Percentiles rank a stretch among this genome's conserved stretches.
Conservation (phyloP, 2,113 vertebrate species). For the Turnix velox region DNA sequence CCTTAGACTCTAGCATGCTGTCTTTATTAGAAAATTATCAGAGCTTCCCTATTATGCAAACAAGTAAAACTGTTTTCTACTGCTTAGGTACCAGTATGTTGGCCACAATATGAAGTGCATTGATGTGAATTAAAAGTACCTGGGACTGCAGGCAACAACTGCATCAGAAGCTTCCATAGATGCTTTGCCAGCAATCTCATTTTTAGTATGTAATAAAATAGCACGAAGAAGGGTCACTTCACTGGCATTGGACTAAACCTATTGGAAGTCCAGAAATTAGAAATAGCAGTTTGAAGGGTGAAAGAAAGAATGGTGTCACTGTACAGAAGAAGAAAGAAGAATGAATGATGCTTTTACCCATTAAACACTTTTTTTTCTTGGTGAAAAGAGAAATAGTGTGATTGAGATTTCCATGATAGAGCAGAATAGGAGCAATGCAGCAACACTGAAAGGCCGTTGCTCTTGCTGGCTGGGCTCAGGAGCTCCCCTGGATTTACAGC, state of each 20-base stretch:
- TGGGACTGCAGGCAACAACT: background rate
- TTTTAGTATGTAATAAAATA: background rate
- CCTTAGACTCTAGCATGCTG: background rate
- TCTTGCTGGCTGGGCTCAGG: no score
- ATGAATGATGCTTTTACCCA: background rate
- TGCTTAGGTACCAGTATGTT: rapidly evolving
- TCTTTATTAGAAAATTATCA: background rate
- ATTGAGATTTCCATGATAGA: background rate
- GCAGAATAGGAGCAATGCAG: background rate
- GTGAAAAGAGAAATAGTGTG: background rate
- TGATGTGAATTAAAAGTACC: background rate
- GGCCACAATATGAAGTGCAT: background rate
- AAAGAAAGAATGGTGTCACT: background rate
- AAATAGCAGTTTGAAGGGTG: background rate
- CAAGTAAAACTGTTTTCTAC: background rate
- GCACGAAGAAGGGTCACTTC: background rate
- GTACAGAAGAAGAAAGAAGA: background rate
- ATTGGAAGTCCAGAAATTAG: background rate
- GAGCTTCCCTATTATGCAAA: background rate
- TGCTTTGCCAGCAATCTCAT: background rate
- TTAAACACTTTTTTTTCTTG: background rate
- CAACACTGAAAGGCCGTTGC: no score
- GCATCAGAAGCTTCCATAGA: background rate
- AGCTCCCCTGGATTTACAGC: background rate
- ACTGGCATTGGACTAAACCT: background rate